Conservation (phyloP, 92 coral and sea anemone species). For the Parazoanthus darwini region DNA sequence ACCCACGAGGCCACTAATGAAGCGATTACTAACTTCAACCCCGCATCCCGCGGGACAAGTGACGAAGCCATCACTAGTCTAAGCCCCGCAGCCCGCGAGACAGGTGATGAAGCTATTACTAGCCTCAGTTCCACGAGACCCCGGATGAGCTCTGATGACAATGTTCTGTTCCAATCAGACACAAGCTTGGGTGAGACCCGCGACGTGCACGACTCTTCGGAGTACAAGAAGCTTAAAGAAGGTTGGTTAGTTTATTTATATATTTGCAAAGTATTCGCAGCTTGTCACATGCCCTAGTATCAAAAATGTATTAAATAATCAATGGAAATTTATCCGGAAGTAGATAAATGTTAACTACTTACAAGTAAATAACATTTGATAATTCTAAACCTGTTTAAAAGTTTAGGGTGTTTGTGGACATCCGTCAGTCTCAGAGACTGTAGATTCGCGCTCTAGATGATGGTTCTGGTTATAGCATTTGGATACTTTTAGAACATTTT, state of each 20-base stretch:
- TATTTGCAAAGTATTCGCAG: background rate
- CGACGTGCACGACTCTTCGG: constrained; percentile 54
- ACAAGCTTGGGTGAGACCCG: constrained; percentile 71
- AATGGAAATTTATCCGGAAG: too few relatives aligned
- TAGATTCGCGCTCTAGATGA: too few relatives aligned
- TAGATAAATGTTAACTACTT: too few relatives aligned
- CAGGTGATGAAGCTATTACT: constrained; percentile 33
- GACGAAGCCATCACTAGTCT: background rate
- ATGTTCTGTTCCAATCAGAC: constrained; percentile 83
- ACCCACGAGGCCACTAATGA: background rate
- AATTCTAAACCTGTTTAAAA: too few relatives aligned
- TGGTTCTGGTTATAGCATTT: too few relatives aligned
- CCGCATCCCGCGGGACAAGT: background rate
- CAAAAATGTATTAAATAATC: too few relatives aligned
- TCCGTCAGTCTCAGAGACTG: too few relatives aligned
- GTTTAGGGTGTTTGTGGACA: too few relatives aligned
- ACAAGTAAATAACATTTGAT: too few relatives aligned
- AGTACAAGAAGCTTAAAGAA: constrained; percentile 69
- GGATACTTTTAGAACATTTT: too few relatives aligned
- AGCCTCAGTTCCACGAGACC: constrained; percentile 34
- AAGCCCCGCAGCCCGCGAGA: constrained; percentile 3
- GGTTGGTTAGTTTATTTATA: constrained; percentile 34
- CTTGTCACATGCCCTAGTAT: background rate
- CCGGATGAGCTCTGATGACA: constrained; percentile 57
- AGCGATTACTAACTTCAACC: background rate